A percentile compares a stretch with the other conserved stretches of the same genome.
phyloP scores from a whole-genome alignment of 2,797 vertebrate species.

The Acanthurus leucopareius region DNA sequence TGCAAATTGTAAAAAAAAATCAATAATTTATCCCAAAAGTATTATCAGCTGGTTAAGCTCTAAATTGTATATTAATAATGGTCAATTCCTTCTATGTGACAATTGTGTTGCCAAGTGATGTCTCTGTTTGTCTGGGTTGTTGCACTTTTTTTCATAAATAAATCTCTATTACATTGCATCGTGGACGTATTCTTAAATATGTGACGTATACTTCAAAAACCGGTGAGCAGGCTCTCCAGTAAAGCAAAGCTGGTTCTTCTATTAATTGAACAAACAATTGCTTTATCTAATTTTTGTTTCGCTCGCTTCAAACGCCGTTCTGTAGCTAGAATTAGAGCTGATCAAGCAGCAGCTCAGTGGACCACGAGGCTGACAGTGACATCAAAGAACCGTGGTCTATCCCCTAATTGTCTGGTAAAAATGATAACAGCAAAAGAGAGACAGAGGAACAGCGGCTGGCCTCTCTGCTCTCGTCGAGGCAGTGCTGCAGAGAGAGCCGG shows the following conservation, averaged over 20 bases:
- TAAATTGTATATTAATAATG: no score
- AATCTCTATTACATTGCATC: no score
- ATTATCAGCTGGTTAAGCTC: no score
- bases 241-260: constrained; percentile 13
- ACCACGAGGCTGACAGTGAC: constrained; percentile 70
- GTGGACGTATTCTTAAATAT: not conserved
- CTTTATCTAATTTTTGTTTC: constrained; percentile 60
- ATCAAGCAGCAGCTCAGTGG: constrained; percentile 69
- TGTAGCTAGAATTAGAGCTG: constrained; percentile 71
- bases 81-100: no score
- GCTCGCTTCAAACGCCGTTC: constrained; percentile 59
- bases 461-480: constrained; percentile 51
- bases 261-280: constrained; percentile 62
- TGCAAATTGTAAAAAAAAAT: no score
- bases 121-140: no score
- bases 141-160: no score
- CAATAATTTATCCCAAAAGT: no score
- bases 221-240: constrained; percentile 12
- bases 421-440: constrained; percentile 72
- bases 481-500: constrained; percentile 35
- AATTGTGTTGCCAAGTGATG: no score
- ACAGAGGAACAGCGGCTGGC: constrained; percentile 49
- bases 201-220: constrained; percentile 16
- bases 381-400: constrained; percentile 76
- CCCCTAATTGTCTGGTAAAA: constrained; percentile 79